Evolutionary conservation across 2,888 invertebrate species (phyloP), one percentile per base, ranked within the genome.

Genomic region (Hirtodrosophila duncani): DNA sequence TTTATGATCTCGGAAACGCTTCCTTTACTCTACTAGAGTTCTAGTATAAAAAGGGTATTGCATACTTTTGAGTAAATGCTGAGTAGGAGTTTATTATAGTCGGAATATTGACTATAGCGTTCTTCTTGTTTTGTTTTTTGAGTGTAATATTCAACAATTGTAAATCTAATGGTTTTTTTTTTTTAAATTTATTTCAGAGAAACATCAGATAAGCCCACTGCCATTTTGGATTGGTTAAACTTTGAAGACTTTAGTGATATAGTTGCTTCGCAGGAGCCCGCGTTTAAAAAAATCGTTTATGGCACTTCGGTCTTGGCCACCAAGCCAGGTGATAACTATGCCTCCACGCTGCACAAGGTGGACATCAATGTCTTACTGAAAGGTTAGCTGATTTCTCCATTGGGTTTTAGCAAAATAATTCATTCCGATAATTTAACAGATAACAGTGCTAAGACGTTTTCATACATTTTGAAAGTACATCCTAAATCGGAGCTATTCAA

Each of bases 291-390:
- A 26, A 38, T 67, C 23, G 6, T 72, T 1, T 11, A 11, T 3
- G 45, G 43, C 1, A 11, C 34, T 6, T 51, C 43, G 23, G n/a
- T 6, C 0, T 29, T 29, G 7, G 68, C 65, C 2, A 68, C 65
- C 3, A 72, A 64, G 2, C 51, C 72, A 1, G 78, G 78, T 0
- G 82, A 82, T 24, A 81, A 82, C 38, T 83, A 57, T 52, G 63
- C 62, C 0, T 74, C 68, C 0, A 50, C 51, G 2, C 29, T 83
- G 20, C 42, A 72, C 0, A 67, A 72, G 50, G 46, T 83, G n/a
- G 52, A 68, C 8, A 63, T 81, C 2, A 59, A 63, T 2, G 49
- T 60, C 0, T 58, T 71, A 44, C 31, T 81, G 1, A 66, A 67
- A 51, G 78, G 80, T 80, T 24, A 13, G 36, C n/a, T n/a, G n/a